Conservation (phyloP, 2,888 invertebrate genomes). For the Marasmarcha lunaedactyla region DNA sequence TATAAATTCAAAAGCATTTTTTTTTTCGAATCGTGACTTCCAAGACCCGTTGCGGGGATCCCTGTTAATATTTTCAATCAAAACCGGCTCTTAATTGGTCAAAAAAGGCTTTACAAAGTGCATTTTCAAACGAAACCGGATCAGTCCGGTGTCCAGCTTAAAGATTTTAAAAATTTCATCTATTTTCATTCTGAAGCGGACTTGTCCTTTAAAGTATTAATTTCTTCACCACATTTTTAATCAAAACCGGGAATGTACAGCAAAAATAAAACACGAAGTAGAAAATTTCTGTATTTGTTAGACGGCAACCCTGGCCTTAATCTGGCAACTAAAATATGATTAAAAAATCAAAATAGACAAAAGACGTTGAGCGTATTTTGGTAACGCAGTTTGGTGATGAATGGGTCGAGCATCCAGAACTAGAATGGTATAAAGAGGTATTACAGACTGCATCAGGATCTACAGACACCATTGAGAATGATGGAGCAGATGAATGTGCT, state of each 20-base stretch:
- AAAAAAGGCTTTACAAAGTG: not conserved
- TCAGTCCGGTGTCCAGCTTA: slow-evolving; percentile 4
- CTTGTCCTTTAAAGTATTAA: slow-evolving; percentile 7
- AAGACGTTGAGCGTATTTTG: slow-evolving; percentile 3
- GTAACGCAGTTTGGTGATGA: slow-evolving; percentile 3
- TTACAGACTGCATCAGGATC: slow-evolving; percentile 1
- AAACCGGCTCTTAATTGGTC: not conserved
- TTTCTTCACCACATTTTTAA: slow-evolving; percentile 7
- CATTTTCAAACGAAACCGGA: slow-evolving; percentile 1
- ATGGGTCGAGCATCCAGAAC: slow-evolving; percentile 1
- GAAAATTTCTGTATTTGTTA: not conserved
- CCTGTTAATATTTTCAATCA: slow-evolving; percentile 1
- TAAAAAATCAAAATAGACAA: slow-evolving; percentile 1
- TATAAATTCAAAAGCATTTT: not conserved
- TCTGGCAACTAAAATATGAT: slow-evolving; percentile 4
- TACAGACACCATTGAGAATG: slow-evolving; percentile 2
- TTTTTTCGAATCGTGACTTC: not conserved
- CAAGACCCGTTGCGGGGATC: not conserved
- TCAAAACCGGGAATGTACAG: slow-evolving; percentile 6
- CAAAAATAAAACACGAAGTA: slow-evolving; percentile 5
- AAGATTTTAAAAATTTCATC: slow-evolving; percentile 3
- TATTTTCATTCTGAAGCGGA: slow-evolving; percentile 8
- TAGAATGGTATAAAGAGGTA: slow-evolving; percentile 2
- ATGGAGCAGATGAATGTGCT: slow-evolving; percentile 1
- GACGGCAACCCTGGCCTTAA: slow-evolving; percentile 4